phyloP scores from a whole-genome alignment of 2,797 vertebrate species.

The Pagetopsis macropterus region DNA sequence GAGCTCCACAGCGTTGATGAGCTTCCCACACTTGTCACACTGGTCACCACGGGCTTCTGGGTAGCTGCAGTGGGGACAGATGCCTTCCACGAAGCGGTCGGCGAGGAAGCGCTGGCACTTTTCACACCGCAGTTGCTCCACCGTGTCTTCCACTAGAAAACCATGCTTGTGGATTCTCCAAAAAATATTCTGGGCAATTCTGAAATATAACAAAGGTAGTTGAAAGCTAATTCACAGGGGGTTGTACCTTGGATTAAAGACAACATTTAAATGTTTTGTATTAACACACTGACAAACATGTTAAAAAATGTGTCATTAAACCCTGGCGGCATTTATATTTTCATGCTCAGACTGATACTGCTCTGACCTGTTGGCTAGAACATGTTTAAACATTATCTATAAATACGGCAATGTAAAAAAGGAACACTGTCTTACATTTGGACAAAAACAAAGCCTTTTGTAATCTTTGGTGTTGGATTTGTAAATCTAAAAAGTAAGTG shows the following conservation, averaged over 20 bases:
- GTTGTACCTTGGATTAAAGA: neutral
- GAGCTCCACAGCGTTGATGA: conserved; percentile 96
- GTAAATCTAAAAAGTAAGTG: conserved; percentile 38
- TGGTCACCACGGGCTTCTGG: conserved; percentile 95
- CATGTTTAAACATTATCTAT: neutral
- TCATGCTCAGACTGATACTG: neutral
- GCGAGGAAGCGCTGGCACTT: conserved; percentile 91
- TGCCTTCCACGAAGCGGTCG: conserved; percentile 95
- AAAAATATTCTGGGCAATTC: conserved; percentile 96
- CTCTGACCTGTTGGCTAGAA: conserved; percentile 1
- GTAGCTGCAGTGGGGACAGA: conserved; percentile 91
- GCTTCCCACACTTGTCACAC: conserved; percentile 94
- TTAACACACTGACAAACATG: neutral
- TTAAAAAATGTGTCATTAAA: neutral
- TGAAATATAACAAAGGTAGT: conserved; percentile 50
- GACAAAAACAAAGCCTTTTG: neutral
- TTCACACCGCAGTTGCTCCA: conserved; percentile 94
- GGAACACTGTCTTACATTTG: too few relatives aligned
- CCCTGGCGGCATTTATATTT: neutral
- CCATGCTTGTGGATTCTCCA: conserved; percentile 84
- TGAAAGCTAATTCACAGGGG: neutral
- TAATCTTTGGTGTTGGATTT: conserved; percentile 27
- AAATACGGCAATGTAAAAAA: too few relatives aligned
- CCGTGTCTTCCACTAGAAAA: conserved; percentile 88
- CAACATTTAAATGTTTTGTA: neutral